phyloP scores from a whole-genome alignment of 2,113 vertebrate genomes.

The Rissa tridactyla region DNA sequence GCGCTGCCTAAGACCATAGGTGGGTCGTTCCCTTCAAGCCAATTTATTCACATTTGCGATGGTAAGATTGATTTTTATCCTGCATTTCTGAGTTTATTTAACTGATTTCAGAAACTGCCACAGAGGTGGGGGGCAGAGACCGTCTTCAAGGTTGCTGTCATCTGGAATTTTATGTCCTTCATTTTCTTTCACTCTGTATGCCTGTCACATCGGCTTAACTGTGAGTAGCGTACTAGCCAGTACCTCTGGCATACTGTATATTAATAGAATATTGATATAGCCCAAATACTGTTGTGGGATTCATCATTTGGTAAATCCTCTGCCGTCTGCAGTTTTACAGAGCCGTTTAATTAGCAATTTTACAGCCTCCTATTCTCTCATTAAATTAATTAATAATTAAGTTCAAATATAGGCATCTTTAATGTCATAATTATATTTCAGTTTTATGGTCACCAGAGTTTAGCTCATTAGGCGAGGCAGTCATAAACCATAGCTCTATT shows the following conservation, averaged over 20 bases:
- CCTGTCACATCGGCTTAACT: conserved; percentile 83
- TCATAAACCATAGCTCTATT: conserved; percentile 78
- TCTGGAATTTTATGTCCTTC: conserved; percentile 84
- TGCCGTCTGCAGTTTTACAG: conserved; percentile 81
- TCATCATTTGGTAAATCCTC: conserved; percentile 84
- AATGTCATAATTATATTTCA: conserved; percentile 91
- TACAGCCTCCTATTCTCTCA: conserved; percentile 84
- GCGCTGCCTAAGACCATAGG: background rate
- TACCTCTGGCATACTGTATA: conserved; percentile 87
- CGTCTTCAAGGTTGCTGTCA: conserved; percentile 87
- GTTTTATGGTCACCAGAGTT: conserved; percentile 87
- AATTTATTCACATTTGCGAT: conserved; percentile 4
- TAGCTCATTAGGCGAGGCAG: conserved; percentile 77
- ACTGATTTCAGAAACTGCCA: conserved; percentile 71
- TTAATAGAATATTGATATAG: conserved; percentile 95
- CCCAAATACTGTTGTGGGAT: conserved; percentile 81
- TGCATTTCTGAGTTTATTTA: conserved; percentile 80
- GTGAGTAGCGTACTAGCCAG: conserved; percentile 79
- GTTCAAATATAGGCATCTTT: conserved; percentile 90
- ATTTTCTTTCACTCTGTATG: conserved; percentile 78
- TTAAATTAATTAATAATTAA: conserved; percentile 94
- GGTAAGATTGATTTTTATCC: conserved; percentile 75
- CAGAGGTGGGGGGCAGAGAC: conserved; percentile 68
- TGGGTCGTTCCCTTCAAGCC: background rate
- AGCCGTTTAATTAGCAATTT: conserved; percentile 88